phyloP scores from a whole-genome alignment of 2,113 vertebrate species.

The Lycocorax pyrrhopterus region DNA sequence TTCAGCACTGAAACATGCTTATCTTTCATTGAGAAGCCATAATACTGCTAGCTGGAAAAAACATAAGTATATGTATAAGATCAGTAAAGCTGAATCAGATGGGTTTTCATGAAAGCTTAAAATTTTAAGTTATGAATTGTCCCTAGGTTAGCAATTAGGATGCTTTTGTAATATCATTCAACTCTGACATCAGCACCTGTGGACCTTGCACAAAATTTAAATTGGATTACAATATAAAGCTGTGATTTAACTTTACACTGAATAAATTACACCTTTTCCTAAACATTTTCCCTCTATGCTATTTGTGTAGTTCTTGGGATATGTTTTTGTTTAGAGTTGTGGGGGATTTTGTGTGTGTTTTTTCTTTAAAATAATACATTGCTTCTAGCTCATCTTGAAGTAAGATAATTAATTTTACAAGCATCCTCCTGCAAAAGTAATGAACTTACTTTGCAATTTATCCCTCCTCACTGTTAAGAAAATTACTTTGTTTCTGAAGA shows the following conservation, averaged over 20 bases:
- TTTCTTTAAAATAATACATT: neutral
- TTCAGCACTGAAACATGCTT: neutral
- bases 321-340: neutral
- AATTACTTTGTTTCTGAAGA: neutral
- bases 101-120: neutral
- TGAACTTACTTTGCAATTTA: neutral
- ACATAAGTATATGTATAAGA: neutral
- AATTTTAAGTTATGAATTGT: constrained; percentile 14
- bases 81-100: neutral
- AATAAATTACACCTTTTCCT: neutral
- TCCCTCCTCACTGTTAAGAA: neutral
- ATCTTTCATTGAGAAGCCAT: neutral
- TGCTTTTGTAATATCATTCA: neutral
- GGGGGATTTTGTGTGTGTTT: neutral
- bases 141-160: neutral
- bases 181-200: neutral
- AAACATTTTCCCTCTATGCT: neutral
- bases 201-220: constrained; percentile 29
- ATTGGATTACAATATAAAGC: neutral
- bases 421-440: neutral
- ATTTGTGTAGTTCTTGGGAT: neutral
- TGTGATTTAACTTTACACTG: neutral
- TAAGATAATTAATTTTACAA: neutral
- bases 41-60: neutral
- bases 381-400: neutral